Evolutionary conservation across 2,113 vertebrate species (phyloP), one percentile per base, ranked within the genome.

Genomic region (Haplotaxodon microlepis): DNA sequence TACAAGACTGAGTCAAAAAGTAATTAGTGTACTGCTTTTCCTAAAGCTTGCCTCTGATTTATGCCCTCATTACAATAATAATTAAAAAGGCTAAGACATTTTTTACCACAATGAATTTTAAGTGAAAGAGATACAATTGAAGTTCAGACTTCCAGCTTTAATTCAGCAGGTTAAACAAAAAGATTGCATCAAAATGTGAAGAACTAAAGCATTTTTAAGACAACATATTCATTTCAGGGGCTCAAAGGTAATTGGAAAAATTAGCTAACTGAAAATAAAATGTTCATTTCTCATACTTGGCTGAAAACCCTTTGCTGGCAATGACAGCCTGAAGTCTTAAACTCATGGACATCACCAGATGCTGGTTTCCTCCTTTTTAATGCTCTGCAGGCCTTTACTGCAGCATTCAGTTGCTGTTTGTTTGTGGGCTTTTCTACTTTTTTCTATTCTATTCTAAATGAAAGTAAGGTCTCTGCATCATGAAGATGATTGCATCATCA

Each of bases 101-200:
- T 63, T 61, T 63, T 36, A 63, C 31, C 16, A 11, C 59, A 11
- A 34, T 19, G 0, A 34, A 63, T 63, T 63, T 4, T 63, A 63
- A 63, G 5, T 63, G 5, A 63, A 63, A 34, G 29, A 7, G 9
- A 63, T 63, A 4, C 29, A 34, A 34, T 34, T 63, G 16, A 63
- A 63, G 59, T 63, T 34, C 31, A 19, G 2, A 36, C 9, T 63
- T 63, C 6, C 59, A 63, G 31, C 9, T 36, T 63, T 63, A 34
- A 63, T 34, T 34, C 5, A 0, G 16, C 1, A 19, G 29, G 59
- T 63, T 63, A 10, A 34, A 34, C 4, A 19, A 63, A 1, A 63
- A 19, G 29, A 34, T 63, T 61, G 5, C 29, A 61, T 61, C 9
- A 63, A 63, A 34, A 63, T 63, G 59, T 36, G 31, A 63, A 34